Evolutionary conservation across 2,888 invertebrate genomes (phyloP), one percentile per base, ranked within the genome.

Genomic region (Ophion costatus): DNA sequence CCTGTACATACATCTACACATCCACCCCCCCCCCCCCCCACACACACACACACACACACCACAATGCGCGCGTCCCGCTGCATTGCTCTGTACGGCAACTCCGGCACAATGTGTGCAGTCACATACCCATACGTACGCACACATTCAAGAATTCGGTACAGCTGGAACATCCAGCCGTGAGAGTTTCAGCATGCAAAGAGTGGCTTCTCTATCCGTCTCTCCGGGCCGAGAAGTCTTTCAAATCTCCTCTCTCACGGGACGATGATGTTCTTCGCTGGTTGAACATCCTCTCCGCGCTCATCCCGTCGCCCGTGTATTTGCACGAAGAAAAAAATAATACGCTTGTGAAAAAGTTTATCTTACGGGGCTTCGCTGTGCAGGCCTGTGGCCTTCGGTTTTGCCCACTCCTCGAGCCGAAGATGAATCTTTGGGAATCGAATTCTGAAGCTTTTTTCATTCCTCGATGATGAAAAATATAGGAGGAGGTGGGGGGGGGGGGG

Each of bases 121-220:
- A 57, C 11, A 64, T 14, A n/a, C 24, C 11, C 14, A 24, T 3
- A 64, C 33, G 29, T 14, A 24, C 63, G 24, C 24, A 24, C 63
- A 29, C n/a, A 14, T 29, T 63, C 59, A 17, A 10, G 56, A 24
- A 7, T 73, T 69, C 67, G 74, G 59, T 66, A 73, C 80, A 77
- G 64, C 66, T 29, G 64, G 70, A 81, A 77, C 71, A 81, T 73
- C 45, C 69, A 69, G 70, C 17, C 80, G 85, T 85, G 85, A 80
- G 85, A 85, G 70, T 75, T 80, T 76, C 45, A 67, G 79, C 66
- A 80, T 80, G 82, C 82, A 73, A 61, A 73, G 82, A 76, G 82
- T 82, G 85, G 85, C 85, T 85, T 85, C 83, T 78, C 77, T 80
- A 83, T 83, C 71, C 69, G 80, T 38, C 24, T 56, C 80, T 45